Evolutionary conservation across 2,888 invertebrate genomes (phyloP), one percentile per base, ranked within the genome.

Genomic region (Tryphoninae sp.): DNA sequence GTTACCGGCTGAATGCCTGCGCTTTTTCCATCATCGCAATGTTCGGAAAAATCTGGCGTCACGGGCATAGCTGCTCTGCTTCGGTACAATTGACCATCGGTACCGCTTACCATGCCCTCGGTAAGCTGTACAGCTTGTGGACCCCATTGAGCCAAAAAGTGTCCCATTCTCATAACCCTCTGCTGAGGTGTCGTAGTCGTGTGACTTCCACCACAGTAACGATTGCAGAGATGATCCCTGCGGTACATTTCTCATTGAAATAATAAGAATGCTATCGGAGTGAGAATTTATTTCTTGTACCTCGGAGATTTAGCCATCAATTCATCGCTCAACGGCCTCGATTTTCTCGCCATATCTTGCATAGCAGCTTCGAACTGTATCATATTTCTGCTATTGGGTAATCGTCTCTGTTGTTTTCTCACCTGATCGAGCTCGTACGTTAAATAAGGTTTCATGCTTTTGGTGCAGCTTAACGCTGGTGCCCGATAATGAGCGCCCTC

Each of bases 191-290:
- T 95, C 19, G 96, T 95, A 11, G 94, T 92, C 0, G 96, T 96
- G 90, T 96, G 96, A 78, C 95, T 95, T 0, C 96, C 96, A 33
- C 96, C 96, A 84, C 96, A 96, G 90, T 96, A 96, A 0, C 96
- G 95, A 90, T 95, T 95, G 89, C 95, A 95, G 1, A 95, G 88
- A 86, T 95, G 92, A 84, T 92, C 92, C 55, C 90, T 90, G 58
- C 33, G 22, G 23, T 53, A 61, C 2, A 58, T 61, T 19, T 64
- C 13, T 45, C 64, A 19, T 13, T 59, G 13, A 4, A 2, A 13
- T 13, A 45, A 45, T n/a, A n/a, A 58, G 11, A 9, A 55, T 45
- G 1, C 13, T 2, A 45, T 45, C 45, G 13, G 13, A 45, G 45
- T 13, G 45, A 33, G 33, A 33, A 6, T 33, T 65, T 26, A 6